Base-by-base conservation (phyloP, 2,888 invertebrate species). In the Troides oblongomaculatus region DNA sequence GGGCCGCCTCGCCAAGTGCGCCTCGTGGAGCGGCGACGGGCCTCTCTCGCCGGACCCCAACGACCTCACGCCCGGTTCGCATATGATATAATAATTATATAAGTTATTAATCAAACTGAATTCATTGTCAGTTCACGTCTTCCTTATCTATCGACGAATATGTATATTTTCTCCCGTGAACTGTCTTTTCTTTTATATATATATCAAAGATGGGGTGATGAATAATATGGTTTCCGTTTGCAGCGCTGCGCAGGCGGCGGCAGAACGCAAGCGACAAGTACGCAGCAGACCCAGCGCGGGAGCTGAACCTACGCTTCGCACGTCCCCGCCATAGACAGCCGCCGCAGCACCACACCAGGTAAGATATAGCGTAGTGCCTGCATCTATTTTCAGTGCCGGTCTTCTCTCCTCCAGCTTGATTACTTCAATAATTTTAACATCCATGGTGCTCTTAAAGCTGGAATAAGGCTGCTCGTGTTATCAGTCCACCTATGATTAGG, bases 201-300 rank as follows among this genome's bases (percentile, higher is more conserved):
- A 39, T 17, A 1, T 50, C 50, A 50, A 14, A 50, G 5, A 18
- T 17, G 50, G 18, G 18, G 14, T 50, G 4, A 17, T 18, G 12
- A 50, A 50, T 50, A 50, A 50, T 17, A 17, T 50, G 50, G 14
- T 50, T 14, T 50, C 7, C 25, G 58, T 58, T n/a, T 62, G 1
- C 73, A 81, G 96, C 96, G 60, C 89, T 97, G 57, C 94, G 97
- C 25, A 82, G 93, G 2, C 93, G 95, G 59, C 93, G 97, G 50
- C 95, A 97, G 77, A 95, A 96, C 77, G 95, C 95, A 60, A 92
- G 93, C 70, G 97, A 97, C 74, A 97, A 97, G 89, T 97, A 97
- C 89, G 96, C 97, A 39, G 95, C 95, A 43, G 97, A 97, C 90
- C 96, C 96, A 72, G 95, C 96, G 72, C 85, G 90, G 79, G 97